Conservation (phyloP, 2,797 vertebrate species). For the Hafferia zeledoni region DNA sequence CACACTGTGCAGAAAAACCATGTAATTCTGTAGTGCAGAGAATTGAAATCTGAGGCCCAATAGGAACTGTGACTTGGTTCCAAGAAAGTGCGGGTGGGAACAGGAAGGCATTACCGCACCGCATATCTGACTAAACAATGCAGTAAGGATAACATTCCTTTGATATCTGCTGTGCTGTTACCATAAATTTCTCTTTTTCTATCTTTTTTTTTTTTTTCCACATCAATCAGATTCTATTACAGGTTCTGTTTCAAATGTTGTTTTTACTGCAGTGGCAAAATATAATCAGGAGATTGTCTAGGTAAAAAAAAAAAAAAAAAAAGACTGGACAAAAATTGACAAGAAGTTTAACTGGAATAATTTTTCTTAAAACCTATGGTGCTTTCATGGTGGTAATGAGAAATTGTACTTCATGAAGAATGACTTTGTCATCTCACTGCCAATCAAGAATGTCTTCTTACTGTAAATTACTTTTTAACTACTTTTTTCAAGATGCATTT, state of each 20-base stretch:
- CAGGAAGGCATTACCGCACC: not conserved
- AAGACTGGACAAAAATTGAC: not conserved
- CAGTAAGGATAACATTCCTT: not conserved
- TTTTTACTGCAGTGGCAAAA: not conserved
- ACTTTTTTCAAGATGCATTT: not conserved
- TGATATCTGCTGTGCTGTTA: not conserved
- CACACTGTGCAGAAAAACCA: slow-evolving; percentile 22
- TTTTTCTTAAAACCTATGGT: not conserved
- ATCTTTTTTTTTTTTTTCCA: not conserved
- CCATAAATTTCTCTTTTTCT: not conserved
- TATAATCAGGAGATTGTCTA: not conserved
- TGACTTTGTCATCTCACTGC: not conserved
- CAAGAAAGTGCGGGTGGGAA: slow-evolving; percentile 28
- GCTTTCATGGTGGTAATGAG: not conserved
- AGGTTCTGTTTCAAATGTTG: not conserved
- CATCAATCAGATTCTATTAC: not conserved
- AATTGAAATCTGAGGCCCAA: slow-evolving; percentile 41
- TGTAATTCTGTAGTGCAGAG: not conserved
- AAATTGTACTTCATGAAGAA: not conserved
- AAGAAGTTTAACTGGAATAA: not conserved
- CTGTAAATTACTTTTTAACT: not conserved
- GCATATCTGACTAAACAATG: slow-evolving; percentile 3
- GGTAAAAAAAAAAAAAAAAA: not conserved
- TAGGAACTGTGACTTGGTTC: slow-evolving; percentile 19
- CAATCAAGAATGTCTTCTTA: not conserved